A percentile compares a stretch with the other conserved stretches of the same genome.
phyloP scores from a whole-genome alignment of 2,113 vertebrate genomes.

The Ochotona princeps region DNA sequence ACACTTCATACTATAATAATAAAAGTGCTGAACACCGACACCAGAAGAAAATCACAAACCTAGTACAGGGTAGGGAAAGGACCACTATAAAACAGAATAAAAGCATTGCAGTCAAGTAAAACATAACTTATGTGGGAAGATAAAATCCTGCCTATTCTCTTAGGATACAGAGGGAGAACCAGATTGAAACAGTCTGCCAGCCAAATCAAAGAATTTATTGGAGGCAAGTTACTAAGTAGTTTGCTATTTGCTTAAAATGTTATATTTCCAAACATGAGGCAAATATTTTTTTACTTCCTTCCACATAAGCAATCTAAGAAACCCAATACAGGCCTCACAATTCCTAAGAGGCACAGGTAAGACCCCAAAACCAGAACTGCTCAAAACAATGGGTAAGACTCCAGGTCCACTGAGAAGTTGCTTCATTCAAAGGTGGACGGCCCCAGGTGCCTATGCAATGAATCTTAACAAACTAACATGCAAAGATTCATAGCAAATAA shows the following conservation, averaged over 20 bases:
- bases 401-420: fast-evolving
- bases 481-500: background rate
- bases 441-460: fast-evolving
- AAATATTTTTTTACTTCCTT: background rate
- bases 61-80: background rate
- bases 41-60: background rate
- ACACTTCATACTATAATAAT: background rate
- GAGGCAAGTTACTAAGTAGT: background rate
- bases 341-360: background rate
- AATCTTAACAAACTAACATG: background rate
- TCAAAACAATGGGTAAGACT: background rate
- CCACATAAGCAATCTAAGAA: background rate
- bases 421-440: background rate
- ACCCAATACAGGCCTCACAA: background rate
- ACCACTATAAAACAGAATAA: background rate
- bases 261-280: background rate
- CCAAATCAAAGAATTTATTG: background rate
- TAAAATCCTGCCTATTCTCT: too few species aligned
- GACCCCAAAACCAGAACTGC: background rate
- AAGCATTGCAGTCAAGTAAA: background rate
- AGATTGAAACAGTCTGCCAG: background rate
- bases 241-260: background rate
- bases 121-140: background rate
- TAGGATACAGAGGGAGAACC: background rate
- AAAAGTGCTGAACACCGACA: background rate